Evolutionary conservation across 2,113 vertebrate genomes (phyloP).

Genomic region (Callaeas wilsoni): DNA sequence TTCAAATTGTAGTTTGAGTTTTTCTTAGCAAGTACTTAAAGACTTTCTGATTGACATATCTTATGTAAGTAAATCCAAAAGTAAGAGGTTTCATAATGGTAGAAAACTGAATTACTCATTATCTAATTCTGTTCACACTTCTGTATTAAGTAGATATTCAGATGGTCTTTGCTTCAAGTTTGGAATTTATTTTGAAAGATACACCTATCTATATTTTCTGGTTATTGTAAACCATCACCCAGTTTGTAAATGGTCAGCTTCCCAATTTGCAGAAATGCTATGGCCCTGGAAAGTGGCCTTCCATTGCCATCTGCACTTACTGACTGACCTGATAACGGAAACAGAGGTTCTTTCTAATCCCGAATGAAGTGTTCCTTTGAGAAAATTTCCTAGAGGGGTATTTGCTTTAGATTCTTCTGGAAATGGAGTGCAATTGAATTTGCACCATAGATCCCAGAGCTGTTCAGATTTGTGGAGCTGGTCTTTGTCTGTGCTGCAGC

Average conservation of each 20-base stretch:
- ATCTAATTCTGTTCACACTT: background rate
- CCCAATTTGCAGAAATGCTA: background rate
- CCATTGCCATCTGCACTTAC: background rate
- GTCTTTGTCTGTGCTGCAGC: background rate
- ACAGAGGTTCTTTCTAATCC: conserved; percentile 20
- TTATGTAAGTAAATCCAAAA: background rate
- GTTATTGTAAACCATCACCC: background rate
- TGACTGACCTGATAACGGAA: background rate
- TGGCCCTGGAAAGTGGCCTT: background rate
- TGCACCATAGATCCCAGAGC: background rate
- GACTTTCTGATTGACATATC: background rate
- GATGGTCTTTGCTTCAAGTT: background rate
- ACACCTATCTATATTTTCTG: background rate
- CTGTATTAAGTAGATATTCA: background rate
- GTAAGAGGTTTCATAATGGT: background rate
- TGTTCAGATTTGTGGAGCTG: background rate
- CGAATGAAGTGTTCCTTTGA: background rate
- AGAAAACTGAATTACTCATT: background rate
- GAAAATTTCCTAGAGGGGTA: background rate
- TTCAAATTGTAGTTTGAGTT: background rate
- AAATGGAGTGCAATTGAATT: background rate
- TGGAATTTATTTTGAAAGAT: background rate
- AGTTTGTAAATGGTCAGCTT: background rate
- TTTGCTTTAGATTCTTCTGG: conserved; percentile 15
- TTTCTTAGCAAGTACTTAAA: background rate